These are phyloP conservation scores for Aegotheles bennettii DNA, from an alignment of 2,113 vertebrate species.

Conservation along the genomic window DNA sequence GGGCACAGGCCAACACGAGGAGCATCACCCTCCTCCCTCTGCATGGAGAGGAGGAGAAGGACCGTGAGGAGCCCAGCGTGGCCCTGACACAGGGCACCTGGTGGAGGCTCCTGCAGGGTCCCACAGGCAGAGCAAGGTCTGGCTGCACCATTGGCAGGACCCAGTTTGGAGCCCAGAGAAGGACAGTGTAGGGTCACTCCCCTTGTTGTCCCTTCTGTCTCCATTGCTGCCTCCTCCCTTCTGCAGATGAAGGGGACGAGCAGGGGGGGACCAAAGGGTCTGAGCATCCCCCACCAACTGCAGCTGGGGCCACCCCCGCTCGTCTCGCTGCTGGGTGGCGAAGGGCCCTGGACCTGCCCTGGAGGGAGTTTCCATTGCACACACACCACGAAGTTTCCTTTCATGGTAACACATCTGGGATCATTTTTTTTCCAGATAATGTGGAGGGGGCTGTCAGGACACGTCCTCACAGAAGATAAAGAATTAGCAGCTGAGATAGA, in stretches of 20 bases:
- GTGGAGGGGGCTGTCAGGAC: neutral
- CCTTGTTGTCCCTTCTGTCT: neutral
- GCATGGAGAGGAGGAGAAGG: neutral
- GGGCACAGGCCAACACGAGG: neutral
- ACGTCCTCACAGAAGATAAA: neutral
- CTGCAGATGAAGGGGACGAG: rapidly evolving
- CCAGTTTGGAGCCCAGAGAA: neutral
- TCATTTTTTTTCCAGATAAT: neutral
- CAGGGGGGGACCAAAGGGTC: neutral
- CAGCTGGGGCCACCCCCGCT: neutral
- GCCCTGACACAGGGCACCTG: neutral
- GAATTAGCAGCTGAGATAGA: neutral
- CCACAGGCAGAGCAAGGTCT: neutral
- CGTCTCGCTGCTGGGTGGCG: neutral
- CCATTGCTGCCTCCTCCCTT: neutral
- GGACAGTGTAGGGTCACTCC: neutral
- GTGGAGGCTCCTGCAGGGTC: neutral
- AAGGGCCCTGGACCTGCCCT: neutral
- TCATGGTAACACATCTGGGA: neutral
- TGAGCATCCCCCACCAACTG: neutral
- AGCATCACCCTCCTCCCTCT: neutral
- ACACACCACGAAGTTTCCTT: neutral
- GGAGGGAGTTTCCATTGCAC: constrained; percentile 1
- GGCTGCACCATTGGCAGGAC: neutral
- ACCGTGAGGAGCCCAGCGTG: rapidly evolving